Evolutionary conservation across 2,113 vertebrate species (phyloP).

Genomic region (Archilochus colubris): DNA sequence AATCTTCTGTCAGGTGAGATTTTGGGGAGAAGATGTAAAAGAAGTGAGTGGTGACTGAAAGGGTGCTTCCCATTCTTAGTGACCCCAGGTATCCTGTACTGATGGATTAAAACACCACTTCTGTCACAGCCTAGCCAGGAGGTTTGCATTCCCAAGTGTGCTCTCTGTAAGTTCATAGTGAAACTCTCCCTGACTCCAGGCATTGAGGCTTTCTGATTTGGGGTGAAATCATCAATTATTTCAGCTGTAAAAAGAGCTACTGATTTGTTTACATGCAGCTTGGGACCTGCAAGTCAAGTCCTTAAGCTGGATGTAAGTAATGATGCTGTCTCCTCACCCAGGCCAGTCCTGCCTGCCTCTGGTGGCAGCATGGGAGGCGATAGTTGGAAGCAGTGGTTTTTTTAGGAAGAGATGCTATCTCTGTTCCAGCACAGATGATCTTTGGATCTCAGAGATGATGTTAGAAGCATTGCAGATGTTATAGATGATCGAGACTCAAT

Average conservation of each 20-base stretch:
- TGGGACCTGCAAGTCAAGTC: neutral
- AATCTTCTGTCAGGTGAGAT: constrained; percentile 86
- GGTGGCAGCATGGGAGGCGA: too few relatives aligned
- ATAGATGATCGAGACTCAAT: too few relatives aligned
- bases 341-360: neutral
- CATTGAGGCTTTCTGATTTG: neutral
- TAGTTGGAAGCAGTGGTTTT: neutral
- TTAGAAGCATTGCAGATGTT: neutral
- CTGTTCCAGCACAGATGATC: fast-evolving
- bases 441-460: neutral
- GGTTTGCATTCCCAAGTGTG: neutral
- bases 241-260: neutral
- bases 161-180: neutral
- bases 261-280: neutral
- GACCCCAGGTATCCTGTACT: neutral
- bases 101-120: neutral
- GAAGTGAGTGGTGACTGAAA: constrained; percentile 85
- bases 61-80: constrained; percentile 73
- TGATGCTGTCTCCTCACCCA: neutral
- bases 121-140: neutral
- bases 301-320: neutral
- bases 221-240: neutral
- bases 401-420: neutral
- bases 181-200: neutral
- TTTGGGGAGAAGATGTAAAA: constrained; percentile 83